phyloP scores from a whole-genome alignment of 2,113 vertebrate species.

The Formicarius rufipectus region DNA sequence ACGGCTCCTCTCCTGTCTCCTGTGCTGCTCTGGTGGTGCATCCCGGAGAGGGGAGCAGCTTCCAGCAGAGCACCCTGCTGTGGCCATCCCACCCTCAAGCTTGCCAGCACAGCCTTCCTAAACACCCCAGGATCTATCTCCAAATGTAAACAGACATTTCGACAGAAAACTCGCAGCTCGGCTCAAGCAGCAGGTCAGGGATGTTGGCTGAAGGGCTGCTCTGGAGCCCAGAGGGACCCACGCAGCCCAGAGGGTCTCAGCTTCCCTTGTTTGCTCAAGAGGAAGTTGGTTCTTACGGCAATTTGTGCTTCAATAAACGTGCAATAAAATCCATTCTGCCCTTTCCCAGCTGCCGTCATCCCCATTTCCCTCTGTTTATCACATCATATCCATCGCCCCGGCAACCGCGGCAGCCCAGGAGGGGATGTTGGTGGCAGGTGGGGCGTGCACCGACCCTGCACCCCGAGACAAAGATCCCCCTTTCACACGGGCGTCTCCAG shows the following conservation, averaged over 20 bases:
- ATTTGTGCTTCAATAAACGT: conserved; percentile 37
- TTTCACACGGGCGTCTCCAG: background rate
- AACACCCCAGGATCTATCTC: background rate
- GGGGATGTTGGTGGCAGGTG: background rate
- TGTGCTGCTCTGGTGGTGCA: fast-evolving
- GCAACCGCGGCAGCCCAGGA: background rate
- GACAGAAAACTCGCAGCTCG: background rate
- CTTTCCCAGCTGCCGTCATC: conserved; percentile 38
- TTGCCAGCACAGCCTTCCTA: background rate
- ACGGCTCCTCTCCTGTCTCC: background rate
- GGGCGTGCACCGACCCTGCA: background rate
- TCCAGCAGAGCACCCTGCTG: background rate
- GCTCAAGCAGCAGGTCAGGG: background rate
- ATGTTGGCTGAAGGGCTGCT: background rate
- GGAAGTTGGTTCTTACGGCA: conserved; percentile 39
- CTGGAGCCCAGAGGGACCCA: background rate
- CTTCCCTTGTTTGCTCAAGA: background rate
- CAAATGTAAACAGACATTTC: background rate
- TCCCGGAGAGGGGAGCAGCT: background rate
- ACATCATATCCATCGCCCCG: background rate
- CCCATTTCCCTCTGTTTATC: conserved; percentile 38
- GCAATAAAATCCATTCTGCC: conserved; percentile 44
- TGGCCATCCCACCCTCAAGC: fast-evolving
- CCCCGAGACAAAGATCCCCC: fast-evolving
- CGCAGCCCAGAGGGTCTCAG: background rate